Conservation (phyloP, 2,797 vertebrate species). For the Falco cherrug region DNA sequence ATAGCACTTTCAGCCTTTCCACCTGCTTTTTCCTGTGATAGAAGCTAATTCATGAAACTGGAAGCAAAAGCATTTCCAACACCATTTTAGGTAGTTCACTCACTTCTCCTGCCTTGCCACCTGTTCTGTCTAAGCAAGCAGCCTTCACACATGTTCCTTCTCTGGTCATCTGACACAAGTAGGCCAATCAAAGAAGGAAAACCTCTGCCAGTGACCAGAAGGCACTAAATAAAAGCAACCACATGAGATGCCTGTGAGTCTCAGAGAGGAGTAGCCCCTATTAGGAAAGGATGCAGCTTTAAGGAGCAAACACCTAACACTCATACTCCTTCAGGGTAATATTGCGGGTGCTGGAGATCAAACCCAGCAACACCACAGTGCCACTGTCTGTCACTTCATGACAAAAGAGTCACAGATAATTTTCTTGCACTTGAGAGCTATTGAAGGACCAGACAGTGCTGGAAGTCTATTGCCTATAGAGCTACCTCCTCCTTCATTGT, state of each 20-base stretch:
- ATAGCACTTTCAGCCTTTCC: neutral
- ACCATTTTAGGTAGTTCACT: neutral
- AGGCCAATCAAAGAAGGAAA: neutral
- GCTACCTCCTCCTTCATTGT: neutral
- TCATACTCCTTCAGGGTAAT: neutral
- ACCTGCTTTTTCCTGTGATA: neutral
- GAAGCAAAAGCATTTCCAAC: neutral
- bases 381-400: neutral
- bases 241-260: neutral
- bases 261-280: neutral
- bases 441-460: neutral
- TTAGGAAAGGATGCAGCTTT: neutral
- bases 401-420: neutral
- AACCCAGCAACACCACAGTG: neutral
- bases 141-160: neutral
- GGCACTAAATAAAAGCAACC: neutral
- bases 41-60: neutral
- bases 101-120: neutral
- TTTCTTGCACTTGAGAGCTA: neutral
- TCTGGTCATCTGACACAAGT: neutral
- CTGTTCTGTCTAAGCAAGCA: neutral
- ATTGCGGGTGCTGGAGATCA: neutral
- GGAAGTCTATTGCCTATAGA: neutral
- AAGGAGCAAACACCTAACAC: neutral
- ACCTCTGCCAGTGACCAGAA: neutral